Evolutionary conservation across 2,797 vertebrate genomes (phyloP).

Genomic region (Peromyscus nudipes): DNA sequence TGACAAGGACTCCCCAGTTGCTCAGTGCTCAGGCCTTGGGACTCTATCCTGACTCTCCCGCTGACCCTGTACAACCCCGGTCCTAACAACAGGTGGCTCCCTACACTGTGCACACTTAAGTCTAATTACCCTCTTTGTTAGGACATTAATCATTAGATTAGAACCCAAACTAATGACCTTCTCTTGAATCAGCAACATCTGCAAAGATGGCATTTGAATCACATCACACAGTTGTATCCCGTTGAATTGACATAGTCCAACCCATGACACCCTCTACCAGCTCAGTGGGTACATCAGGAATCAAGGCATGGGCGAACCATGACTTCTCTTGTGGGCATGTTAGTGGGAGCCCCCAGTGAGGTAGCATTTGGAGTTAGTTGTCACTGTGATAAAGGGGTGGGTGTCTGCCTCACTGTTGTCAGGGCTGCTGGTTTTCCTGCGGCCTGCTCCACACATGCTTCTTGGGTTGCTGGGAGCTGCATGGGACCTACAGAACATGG

Average conservation of each 20-base stretch:
- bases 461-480: not conserved
- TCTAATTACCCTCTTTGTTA: not conserved
- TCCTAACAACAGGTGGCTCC: not conserved
- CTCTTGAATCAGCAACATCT: not conserved
- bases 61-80: not conserved
- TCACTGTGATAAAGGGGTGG: not conserved
- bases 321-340: not conserved
- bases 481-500: too few species aligned
- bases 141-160: not conserved
- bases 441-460: not conserved
- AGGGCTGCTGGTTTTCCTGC: not conserved
- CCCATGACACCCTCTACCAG: not conserved
- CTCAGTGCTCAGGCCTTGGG: not conserved
- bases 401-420: not conserved
- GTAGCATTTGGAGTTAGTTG: not conserved
- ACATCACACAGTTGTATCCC: not conserved
- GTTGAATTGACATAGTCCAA: not conserved
- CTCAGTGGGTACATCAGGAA: not conserved
- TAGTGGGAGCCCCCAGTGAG: not conserved
- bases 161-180: not conserved
- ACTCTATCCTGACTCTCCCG: not conserved
- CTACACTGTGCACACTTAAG: not conserved
- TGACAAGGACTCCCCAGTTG: too few species aligned
- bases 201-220: not conserved
- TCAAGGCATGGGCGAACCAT: not conserved